phyloP scores from a whole-genome alignment of 2,888 invertebrate species.

The Pherbina coryleti region DNA sequence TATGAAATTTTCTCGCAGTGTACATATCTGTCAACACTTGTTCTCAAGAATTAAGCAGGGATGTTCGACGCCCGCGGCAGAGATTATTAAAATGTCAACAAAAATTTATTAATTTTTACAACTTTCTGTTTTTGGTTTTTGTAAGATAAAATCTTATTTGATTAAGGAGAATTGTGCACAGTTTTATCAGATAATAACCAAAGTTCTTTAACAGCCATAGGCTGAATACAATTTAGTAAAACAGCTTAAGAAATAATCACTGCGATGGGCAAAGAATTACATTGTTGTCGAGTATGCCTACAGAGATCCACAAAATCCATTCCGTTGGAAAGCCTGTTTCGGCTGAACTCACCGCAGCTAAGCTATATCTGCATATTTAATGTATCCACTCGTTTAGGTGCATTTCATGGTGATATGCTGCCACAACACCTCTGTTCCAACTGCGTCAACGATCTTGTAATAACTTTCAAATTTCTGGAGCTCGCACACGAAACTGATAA shows the following conservation, averaged over 20 bases:
- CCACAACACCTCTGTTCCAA: conserved; percentile 51
- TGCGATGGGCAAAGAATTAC: conserved; percentile 46
- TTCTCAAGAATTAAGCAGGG: background rate
- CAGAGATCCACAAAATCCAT: conserved; percentile 45
- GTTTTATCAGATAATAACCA: too few relatives aligned
- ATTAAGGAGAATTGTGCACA: background rate
- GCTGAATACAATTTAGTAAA: too few relatives aligned
- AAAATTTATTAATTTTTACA: background rate
- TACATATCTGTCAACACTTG: background rate
- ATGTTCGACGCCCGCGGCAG: background rate
- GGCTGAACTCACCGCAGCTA: background rate
- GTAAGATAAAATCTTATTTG: background rate
- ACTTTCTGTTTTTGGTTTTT: background rate
- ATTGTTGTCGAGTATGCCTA: conserved; percentile 46
- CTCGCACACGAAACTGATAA: conserved; percentile 49
- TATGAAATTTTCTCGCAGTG: background rate
- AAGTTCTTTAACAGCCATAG: too few relatives aligned
- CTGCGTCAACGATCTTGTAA: conserved; percentile 48
- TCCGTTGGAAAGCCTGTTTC: conserved; percentile 34
- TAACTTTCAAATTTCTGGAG: conserved; percentile 46
- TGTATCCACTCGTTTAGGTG: conserved; percentile 52
- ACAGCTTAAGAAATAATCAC: background rate
- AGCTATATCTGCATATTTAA: conserved; percentile 35
- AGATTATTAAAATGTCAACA: background rate
- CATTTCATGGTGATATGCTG: conserved; percentile 45